Evolutionary conservation across 2,888 invertebrate genomes (phyloP).

Genomic region (Cerceris ruficornis): DNA sequence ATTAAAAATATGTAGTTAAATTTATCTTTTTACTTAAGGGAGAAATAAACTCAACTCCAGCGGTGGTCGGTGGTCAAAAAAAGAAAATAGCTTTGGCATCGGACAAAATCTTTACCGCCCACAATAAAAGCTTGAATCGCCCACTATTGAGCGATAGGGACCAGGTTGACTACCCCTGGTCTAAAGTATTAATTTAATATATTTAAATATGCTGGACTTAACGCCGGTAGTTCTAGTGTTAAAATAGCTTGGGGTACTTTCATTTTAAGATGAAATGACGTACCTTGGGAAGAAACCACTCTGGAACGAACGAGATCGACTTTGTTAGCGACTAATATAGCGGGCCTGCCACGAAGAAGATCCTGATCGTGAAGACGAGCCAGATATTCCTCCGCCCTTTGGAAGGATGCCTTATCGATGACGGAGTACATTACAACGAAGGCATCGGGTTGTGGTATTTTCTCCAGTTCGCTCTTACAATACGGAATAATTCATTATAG

Average conservation of each 20-base stretch:
- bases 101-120: no score
- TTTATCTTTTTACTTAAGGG: no score
- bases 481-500: constrained; percentile 16
- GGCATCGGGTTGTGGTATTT: constrained; percentile 89
- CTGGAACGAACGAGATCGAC: constrained; percentile 95
- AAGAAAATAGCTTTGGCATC: no score
- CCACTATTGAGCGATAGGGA: no score
- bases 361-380: constrained; percentile 91
- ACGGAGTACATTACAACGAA: constrained; percentile 95
- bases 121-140: no score
- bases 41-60: no score
- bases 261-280: constrained; percentile 48
- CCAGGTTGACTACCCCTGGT: no score
- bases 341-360: constrained; percentile 89
- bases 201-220: no score
- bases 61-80: no score
- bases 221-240: background rate
- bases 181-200: no score
- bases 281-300: constrained; percentile 95
- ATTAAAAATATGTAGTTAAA: no score
- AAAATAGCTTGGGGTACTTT: background rate
- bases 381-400: constrained; percentile 91
- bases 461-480: constrained; percentile 88
- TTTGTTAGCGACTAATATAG: constrained; percentile 95
- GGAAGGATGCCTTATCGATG: constrained; percentile 94